phyloP scores from a whole-genome alignment of 2,888 invertebrate genomes.

The Orchesellides sinensis region DNA sequence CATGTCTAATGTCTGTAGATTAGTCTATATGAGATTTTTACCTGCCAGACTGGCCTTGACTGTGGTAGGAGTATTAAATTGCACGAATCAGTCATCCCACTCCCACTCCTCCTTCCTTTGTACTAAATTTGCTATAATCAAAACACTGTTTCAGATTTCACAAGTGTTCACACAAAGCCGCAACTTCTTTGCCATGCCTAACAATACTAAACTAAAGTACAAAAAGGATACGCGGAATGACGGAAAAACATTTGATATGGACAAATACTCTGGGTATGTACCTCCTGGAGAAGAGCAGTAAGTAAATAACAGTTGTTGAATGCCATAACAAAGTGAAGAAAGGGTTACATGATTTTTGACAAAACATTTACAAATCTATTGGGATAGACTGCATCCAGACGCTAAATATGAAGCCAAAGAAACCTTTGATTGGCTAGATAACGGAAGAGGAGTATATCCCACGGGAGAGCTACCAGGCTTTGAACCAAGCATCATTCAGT shows the following conservation, averaged over 20 bases:
- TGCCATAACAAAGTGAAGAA: no score
- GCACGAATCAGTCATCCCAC: no score
- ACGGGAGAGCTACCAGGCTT: conserved; percentile 42
- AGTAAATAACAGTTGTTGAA: neutral
- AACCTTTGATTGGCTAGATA: conserved; percentile 41
- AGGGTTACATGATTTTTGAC: no score
- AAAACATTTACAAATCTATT: no score
- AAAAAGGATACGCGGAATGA: conserved; percentile 1
- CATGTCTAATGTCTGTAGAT: no score
- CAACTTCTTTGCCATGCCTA: conserved; percentile 33
- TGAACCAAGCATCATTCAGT: neutral
- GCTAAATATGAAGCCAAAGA: conserved; percentile 33
- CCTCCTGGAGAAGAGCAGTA: conserved; percentile 35
- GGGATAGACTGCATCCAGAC: conserved; percentile 2
- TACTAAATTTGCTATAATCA: no score
- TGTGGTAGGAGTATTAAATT: no score
- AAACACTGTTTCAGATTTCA: conserved; percentile 24
- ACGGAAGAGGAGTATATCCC: conserved; percentile 12
- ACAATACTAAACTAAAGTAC: conserved; percentile 34
- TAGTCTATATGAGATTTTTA: no score
- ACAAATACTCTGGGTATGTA: conserved; percentile 14
- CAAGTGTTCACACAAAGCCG: conserved; percentile 9
- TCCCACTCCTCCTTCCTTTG: no score
- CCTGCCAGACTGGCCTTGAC: no score
- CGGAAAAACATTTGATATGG: neutral